A percentile compares a stretch with the other conserved stretches of the same genome.
Conservation (phyloP, 1,140 invertebrate species). For the Nephotettix cincticeps region DNA sequence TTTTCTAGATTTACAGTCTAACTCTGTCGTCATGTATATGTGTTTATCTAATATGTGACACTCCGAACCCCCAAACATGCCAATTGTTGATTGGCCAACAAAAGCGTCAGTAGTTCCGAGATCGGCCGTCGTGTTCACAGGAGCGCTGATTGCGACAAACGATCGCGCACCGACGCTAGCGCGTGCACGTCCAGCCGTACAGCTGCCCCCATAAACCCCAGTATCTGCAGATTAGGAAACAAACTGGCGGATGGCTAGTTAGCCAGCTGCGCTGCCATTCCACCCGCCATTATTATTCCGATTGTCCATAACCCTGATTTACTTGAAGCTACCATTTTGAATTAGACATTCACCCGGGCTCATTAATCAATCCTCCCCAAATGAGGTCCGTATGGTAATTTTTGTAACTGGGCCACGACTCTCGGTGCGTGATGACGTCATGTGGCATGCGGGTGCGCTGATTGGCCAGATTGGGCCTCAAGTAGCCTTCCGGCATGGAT, state of each 20-base stretch:
- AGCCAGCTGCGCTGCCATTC: slow-evolving; percentile 5
- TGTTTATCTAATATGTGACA: too few relatives aligned
- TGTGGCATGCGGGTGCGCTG: too few relatives aligned
- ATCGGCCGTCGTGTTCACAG: too few relatives aligned
- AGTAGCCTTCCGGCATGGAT: too few relatives aligned
- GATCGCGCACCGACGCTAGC: background rate
- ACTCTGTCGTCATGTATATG: too few relatives aligned
- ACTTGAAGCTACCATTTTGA: slow-evolving; percentile 33
- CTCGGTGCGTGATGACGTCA: too few relatives aligned
- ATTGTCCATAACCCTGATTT: slow-evolving; percentile 34
- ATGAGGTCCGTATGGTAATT: slow-evolving; percentile 29
- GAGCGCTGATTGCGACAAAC: background rate
- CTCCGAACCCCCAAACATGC: too few relatives aligned
- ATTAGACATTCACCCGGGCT: slow-evolving; percentile 29
- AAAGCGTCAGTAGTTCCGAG: too few relatives aligned
- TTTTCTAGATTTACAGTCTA: too few relatives aligned
- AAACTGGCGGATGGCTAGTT: background rate
- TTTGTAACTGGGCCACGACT: slow-evolving; percentile 21
- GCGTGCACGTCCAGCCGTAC: background rate
- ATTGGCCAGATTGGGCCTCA: too few relatives aligned
- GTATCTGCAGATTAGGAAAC: slow-evolving; percentile 20
- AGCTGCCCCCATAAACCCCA: background rate
- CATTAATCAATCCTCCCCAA: slow-evolving; percentile 30
- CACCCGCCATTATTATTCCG: slow-evolving; percentile 28
- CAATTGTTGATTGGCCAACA: too few relatives aligned